Percentiles rank a stretch among this genome's conserved stretches.
phyloP scores from a whole-genome alignment of 1,140 invertebrate genomes.

The Triops longicaudatus region DNA sequence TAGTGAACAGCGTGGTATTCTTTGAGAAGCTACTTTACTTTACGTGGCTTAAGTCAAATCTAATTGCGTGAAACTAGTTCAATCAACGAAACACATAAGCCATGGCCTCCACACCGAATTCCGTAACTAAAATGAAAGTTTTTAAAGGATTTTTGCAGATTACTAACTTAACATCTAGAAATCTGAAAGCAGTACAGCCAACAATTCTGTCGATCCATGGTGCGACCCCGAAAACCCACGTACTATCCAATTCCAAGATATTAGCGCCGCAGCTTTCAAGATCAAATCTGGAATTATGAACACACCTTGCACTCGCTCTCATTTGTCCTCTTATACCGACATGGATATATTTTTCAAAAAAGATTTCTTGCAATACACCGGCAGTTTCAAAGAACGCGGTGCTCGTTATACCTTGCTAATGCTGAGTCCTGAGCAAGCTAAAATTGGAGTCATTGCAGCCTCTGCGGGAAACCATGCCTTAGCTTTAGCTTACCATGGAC shows the following conservation, averaged over 20 bases:
- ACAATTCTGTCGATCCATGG: conserved; percentile 49
- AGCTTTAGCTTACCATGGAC: conserved; percentile 78
- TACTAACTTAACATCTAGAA: neutral
- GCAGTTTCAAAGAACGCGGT: conserved; percentile 70
- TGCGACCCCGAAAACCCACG: conserved; percentile 68
- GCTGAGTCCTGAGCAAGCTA: conserved; percentile 58
- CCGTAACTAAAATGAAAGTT: too few relatives aligned
- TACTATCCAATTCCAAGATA: conserved; percentile 70
- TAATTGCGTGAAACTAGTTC: too few relatives aligned
- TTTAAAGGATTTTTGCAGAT: too few relatives aligned
- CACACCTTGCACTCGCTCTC: conserved; percentile 75
- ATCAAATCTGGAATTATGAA: conserved; percentile 71
- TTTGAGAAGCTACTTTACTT: too few relatives aligned
- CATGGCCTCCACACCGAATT: too few relatives aligned
- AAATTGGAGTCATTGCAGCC: conserved; percentile 76
- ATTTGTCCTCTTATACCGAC: conserved; percentile 62
- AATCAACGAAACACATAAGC: too few relatives aligned
- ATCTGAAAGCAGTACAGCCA: conserved; percentile 30
- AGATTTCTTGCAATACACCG: conserved; percentile 83
- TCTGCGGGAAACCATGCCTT: conserved; percentile 87
- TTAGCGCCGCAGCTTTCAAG: conserved; percentile 82
- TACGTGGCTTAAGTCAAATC: too few relatives aligned
- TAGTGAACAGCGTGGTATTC: too few relatives aligned
- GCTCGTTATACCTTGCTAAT: conserved; percentile 73
- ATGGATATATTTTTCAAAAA: conserved; percentile 89